Evolutionary conservation across 2,113 vertebrate genomes (phyloP).

Genomic region (Rutilus rutilus): DNA sequence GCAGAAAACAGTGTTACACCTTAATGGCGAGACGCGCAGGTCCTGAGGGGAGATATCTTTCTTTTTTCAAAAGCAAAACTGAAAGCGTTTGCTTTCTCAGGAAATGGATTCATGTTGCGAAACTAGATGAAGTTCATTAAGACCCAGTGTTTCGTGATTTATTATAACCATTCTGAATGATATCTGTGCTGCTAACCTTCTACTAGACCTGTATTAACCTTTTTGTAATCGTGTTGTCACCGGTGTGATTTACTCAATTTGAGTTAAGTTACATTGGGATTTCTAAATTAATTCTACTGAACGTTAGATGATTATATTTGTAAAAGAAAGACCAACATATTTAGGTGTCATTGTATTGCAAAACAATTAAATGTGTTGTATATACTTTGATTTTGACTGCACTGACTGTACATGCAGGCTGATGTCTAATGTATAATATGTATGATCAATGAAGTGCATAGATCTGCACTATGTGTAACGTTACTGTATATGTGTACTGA

Average conservation of each 20-base stretch:
- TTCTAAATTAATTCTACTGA: neutral
- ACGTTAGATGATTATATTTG: neutral
- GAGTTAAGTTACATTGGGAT: neutral
- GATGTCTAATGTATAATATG: neutral
- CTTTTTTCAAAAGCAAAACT: slow-evolving; percentile 46
- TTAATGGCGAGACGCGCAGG: neutral
- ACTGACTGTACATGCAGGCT: neutral
- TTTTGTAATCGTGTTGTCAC: neutral
- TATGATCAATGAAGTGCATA: neutral
- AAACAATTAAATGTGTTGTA: neutral
- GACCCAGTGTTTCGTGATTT: too few species aligned
- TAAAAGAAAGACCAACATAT: neutral
- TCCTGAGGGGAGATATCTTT: neutral
- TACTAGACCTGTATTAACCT: neutral
- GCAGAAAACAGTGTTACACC: neutral
- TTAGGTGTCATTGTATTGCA: neutral
- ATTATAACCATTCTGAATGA: too few species aligned
- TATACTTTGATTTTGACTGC: too few species aligned
- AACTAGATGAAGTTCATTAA: neutral
- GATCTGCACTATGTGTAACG: neutral
- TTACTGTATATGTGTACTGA: neutral
- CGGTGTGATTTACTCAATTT: neutral
- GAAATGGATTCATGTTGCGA: slow-evolving; percentile 17
- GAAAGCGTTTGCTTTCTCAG: slow-evolving; percentile 40
- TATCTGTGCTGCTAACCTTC: neutral